Evolutionary conservation across 2,113 vertebrate genomes (phyloP).

Genomic region (Gymnocephalus cernua): DNA sequence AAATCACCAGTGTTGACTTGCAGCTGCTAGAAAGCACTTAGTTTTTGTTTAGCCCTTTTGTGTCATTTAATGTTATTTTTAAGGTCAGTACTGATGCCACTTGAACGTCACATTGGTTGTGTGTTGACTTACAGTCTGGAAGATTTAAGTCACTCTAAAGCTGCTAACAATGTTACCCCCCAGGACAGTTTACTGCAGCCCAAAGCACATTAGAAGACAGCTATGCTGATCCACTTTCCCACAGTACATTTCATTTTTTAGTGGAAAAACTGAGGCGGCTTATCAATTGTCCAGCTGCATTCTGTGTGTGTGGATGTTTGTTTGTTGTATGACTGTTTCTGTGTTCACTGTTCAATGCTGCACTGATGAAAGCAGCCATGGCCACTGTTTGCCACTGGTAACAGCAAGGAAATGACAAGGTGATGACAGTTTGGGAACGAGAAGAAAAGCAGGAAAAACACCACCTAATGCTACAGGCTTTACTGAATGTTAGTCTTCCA

Average conservation of each 20-base stretch:
- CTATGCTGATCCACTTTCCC: background rate
- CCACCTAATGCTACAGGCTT: background rate
- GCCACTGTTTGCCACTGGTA: background rate
- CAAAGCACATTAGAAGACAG: background rate
- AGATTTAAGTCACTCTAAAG: background rate
- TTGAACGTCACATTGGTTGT: background rate
- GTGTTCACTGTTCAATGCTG: background rate
- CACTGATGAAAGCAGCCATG: background rate
- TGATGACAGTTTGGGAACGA: conserved; percentile 2
- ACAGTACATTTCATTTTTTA: conserved; percentile 13
- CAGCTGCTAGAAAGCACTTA: background rate
- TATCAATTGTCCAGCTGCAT: background rate
- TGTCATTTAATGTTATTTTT: background rate
- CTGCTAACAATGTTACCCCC: background rate
- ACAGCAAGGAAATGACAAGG: conserved; percentile 21
- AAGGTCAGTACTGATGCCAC: background rate
- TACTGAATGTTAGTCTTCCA: background rate
- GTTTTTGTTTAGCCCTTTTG: background rate
- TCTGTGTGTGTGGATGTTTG: background rate
- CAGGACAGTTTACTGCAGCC: background rate
- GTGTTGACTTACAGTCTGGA: background rate
- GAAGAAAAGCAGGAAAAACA: background rate
- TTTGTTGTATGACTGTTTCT: background rate
- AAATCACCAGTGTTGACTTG: background rate
- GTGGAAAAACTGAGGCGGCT: background rate